Evolutionary conservation across 1,140 invertebrate genomes (phyloP), one percentile per base, ranked within the genome.

Genomic region (Drosophila pseudoobscura): DNA sequence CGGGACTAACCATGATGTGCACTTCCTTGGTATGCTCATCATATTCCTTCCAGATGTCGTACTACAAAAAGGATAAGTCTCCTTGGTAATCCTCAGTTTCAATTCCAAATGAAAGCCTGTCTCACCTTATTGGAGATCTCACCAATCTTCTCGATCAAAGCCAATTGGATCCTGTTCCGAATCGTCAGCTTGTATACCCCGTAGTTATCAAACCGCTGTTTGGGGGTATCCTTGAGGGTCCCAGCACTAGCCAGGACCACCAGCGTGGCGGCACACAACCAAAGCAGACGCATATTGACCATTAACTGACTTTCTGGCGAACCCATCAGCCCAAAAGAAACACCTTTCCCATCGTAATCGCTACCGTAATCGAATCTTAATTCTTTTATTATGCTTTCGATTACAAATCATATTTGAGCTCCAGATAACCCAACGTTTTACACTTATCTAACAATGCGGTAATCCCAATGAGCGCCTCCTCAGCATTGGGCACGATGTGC

Each of bases 401-500:
- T 66, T 65, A 35, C 39, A 72, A 72, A 68, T 55, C 53, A n/a
- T 71, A 74, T 52, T 89, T 89, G 15, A 68, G 50, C 11, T 49
- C 3, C 3, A 88, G 45, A 74, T 90, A 90, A 29, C 78, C 75
- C 60, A 90, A 51, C 26, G 80, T 49, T 58, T 65, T 13, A 7
- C 64, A 76, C 59, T 92, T 91, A 41, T 91, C 82, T 13, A 95
- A 95, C 47, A 98, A 93, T 0, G 96, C 95, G 87, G 94, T 93
- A 13, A 98, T 92, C 2, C 94, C 97, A 8, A 94, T 95, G 75
- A 96, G 94, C 5, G 95, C 96, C 92, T 98, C 97, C 73, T 95
- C 94, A 0, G 95, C 96, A 15, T 96, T 96, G 0, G 95, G 94
- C 46, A 95, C 92, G 65, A 99, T 98, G 75, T 95, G 95, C 7